Conservation (phyloP, 2,113 vertebrate genomes). For the Himantopus leucocephalus region DNA sequence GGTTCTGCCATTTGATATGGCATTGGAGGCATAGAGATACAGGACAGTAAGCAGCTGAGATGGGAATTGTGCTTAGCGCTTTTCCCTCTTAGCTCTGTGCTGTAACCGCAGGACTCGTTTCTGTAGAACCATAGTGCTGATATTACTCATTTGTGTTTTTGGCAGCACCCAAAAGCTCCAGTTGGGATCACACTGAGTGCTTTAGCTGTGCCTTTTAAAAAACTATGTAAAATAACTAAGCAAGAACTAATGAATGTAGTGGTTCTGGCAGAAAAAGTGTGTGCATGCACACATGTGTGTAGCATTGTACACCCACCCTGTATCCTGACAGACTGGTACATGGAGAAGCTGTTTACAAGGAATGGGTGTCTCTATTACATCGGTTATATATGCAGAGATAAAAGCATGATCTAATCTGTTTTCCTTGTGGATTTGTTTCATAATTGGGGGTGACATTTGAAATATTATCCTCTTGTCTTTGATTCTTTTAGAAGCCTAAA, state of each 20-base stretch:
- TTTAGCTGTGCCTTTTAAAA: not conserved
- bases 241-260: not conserved
- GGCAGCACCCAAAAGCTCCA: not conserved
- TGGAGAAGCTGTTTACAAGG: not conserved
- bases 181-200: not conserved
- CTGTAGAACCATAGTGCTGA: not conserved
- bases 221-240: not conserved
- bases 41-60: not conserved
- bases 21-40: not conserved
- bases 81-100: rapidly evolving
- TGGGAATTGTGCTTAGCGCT: not conserved
- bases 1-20: not conserved
- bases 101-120: not conserved
- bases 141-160: not conserved
- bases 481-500: not conserved
- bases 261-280: not conserved
- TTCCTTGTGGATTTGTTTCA: constrained; percentile 27
- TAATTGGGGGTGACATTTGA: not conserved
- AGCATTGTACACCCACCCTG: not conserved
- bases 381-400: not conserved
- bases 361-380: not conserved
- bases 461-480: not conserved
- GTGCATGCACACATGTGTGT: not conserved
- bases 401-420: constrained; percentile 31
- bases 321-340: not conserved